phyloP scores from a whole-genome alignment of 1,140 invertebrate species.

The Dendrolimus punctatus region DNA sequence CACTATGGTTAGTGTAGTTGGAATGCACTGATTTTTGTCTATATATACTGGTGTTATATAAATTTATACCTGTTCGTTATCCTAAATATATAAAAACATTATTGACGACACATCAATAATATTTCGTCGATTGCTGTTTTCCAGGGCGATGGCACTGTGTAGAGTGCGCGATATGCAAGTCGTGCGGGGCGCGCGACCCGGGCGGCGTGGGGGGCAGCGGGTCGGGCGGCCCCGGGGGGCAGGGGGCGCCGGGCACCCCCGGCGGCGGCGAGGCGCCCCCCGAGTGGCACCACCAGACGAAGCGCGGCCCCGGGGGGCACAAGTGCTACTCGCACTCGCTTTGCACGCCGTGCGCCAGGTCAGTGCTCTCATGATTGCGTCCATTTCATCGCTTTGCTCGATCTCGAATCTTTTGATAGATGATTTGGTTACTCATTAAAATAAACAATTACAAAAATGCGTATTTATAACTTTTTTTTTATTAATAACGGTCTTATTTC shows the following conservation, averaged over 20 bases:
- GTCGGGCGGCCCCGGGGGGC: constrained; percentile 12
- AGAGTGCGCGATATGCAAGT: constrained; percentile 81
- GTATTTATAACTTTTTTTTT: too few relatives aligned
- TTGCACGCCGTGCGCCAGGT: constrained; percentile 69
- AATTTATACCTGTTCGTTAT: neutral
- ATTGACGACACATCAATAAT: too few relatives aligned
- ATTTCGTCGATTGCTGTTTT: neutral
- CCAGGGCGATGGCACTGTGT: constrained; percentile 90
- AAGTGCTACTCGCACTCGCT: constrained; percentile 69
- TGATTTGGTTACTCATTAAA: too few relatives aligned
- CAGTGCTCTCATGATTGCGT: constrained; percentile 11
- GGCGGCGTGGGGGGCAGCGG: constrained; percentile 22
- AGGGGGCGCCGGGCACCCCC: constrained; percentile 5
- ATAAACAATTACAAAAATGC: too few relatives aligned
- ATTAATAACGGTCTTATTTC: too few relatives aligned
- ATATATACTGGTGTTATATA: too few relatives aligned
- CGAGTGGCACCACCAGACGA: constrained; percentile 68
- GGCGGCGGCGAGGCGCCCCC: constrained; percentile 13
- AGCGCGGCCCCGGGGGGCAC: constrained; percentile 59
- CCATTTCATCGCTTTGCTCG: too few relatives aligned
- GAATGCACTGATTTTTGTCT: neutral
- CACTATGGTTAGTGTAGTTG: too few relatives aligned
- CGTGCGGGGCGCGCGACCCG: constrained; percentile 70
- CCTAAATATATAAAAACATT: too few relatives aligned
- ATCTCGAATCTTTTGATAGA: too few relatives aligned